Percentiles rank a stretch among this genome's conserved stretches.
phyloP scores from a whole-genome alignment of 2,113 vertebrate genomes.

The Echinops telfairi region DNA sequence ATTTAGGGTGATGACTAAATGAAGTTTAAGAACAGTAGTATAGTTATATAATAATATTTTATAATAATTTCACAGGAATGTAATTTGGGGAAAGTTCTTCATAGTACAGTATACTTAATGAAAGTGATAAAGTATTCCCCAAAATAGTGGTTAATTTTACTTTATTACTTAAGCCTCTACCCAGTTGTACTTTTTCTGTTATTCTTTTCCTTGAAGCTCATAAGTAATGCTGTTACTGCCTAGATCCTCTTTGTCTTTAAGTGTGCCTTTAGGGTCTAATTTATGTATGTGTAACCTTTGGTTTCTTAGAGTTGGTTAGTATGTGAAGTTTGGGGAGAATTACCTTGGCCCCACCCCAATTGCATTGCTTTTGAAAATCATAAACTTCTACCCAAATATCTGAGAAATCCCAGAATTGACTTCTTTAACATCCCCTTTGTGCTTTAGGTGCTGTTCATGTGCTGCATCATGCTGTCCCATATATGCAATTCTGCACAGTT shows the following conservation, averaged over 20 bases:
- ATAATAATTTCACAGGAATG: constrained; percentile 32
- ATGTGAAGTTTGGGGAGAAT: neutral
- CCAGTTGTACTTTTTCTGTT: neutral
- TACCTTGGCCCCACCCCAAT: neutral
- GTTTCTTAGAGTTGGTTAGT: neutral
- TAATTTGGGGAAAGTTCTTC: constrained; percentile 9
- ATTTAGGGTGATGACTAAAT: constrained; percentile 42
- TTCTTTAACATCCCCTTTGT: neutral
- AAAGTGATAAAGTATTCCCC: neutral
- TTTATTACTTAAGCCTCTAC: constrained; percentile 3
- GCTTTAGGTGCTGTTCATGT: neutral
- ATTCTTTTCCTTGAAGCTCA: neutral
- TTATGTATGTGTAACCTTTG: neutral
- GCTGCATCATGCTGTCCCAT: neutral
- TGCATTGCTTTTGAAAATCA: neutral
- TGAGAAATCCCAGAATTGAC: constrained; percentile 10
- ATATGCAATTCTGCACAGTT: neutral
- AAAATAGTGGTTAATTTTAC: no score
- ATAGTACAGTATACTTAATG: neutral
- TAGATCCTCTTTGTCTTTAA: constrained; percentile 38
- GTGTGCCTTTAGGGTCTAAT: neutral
- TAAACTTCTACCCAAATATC: neutral
- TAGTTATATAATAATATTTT: neutral
- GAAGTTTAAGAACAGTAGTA: constrained; percentile 21
- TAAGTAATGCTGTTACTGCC: constrained; percentile 3